phyloP scores from a whole-genome alignment of 1,140 invertebrate species.

The Trichonephila clavipes region DNA sequence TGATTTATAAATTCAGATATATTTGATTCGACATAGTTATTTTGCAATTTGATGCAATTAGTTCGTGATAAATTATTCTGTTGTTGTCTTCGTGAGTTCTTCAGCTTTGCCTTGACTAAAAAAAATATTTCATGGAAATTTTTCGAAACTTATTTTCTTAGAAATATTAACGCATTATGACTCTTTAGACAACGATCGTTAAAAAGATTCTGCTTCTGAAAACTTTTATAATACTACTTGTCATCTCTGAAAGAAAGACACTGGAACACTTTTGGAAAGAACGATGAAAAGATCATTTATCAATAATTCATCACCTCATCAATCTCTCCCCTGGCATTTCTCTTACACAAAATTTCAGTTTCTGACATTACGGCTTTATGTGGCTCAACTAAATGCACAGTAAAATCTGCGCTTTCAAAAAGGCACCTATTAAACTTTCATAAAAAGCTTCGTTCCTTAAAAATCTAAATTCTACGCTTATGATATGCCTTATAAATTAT shows the following conservation, averaged over 20 bases:
- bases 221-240: too few relatives aligned
- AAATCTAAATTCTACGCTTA: not conserved
- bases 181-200: not conserved
- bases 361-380: not conserved
- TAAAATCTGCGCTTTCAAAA: not conserved
- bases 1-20: too few relatives aligned
- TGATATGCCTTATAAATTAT: not conserved
- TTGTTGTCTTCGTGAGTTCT: too few relatives aligned
- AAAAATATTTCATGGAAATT: not conserved
- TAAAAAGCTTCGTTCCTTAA: not conserved
- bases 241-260: not conserved
- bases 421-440: not conserved
- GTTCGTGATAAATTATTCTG: too few relatives aligned
- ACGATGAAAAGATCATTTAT: not conserved
- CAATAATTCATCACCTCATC: not conserved
- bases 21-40: too few relatives aligned
- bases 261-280: not conserved
- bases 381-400: not conserved
- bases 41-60: too few relatives aligned
- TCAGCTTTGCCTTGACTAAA: too few relatives aligned
- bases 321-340: not conserved
- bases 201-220: too few relatives aligned
- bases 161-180: not conserved
- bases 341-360: not conserved
- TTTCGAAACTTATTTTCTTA: not conserved